Evolutionary conservation across 2,797 vertebrate genomes (phyloP).

Genomic region (Tarsius wallacei): DNA sequence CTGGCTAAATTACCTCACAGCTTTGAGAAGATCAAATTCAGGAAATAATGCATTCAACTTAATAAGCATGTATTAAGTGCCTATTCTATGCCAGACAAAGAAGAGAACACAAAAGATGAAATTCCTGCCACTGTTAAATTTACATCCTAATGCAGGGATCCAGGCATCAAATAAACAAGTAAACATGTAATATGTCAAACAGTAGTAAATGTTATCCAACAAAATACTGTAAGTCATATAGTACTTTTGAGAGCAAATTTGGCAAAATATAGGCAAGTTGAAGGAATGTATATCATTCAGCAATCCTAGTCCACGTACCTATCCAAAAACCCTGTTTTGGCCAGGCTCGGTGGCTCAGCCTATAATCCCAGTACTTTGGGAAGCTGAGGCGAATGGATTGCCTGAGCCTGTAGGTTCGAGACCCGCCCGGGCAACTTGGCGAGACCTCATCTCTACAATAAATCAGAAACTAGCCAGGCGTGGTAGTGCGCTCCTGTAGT

Average conservation of each 20-base stretch:
- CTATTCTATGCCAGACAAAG: slow-evolving; percentile 56
- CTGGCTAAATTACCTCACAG: neutral
- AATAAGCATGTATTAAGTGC: neutral
- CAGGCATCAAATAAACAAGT: neutral
- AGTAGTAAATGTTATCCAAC: neutral
- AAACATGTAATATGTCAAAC: neutral
- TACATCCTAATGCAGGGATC: neutral
- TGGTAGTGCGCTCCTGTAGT: too few species aligned
- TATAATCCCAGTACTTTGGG: too few species aligned
- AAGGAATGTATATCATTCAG: neutral
- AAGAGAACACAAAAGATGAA: slow-evolving; percentile 26
- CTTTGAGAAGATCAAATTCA: slow-evolving; percentile 35
- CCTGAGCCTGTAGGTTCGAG: too few species aligned
- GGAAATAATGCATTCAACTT: neutral
- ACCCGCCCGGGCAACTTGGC: too few species aligned
- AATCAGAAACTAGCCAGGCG: too few species aligned
- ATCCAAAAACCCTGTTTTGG: neutral
- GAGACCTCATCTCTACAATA: too few species aligned
- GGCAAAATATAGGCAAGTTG: neutral
- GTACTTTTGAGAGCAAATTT: neutral
- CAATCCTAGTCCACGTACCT: neutral
- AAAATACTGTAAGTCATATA: neutral
- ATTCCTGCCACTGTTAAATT: neutral
- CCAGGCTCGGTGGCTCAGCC: too few species aligned
- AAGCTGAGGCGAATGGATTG: too few species aligned